Base-by-base conservation (phyloP, 2,113 vertebrate species). In the Mesembrinibis cayennensis region DNA sequence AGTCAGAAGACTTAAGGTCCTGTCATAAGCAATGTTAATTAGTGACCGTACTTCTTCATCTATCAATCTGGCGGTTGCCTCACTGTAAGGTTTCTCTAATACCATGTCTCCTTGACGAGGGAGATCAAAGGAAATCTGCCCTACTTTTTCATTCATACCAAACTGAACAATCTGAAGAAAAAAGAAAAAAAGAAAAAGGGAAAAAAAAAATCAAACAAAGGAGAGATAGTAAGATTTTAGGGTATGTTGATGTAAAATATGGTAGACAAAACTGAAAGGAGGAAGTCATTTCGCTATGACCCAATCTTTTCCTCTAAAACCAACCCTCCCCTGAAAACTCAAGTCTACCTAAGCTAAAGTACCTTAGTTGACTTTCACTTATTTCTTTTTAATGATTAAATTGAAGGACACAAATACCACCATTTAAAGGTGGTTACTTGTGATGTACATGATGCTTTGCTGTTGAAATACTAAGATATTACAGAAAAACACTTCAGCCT, bases 91-190 rank as follows among this genome's bases (percentile, higher is more conserved):
- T 66, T 99, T 99, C 98, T 99, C 99, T 55, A 99, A 96, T 30
- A 99, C 98, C 98, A 99, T 98, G 93, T 99, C 99, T 2, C 99
- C 99, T 97, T 99, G 99, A 7, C 99, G 98, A 3, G 99, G 99
- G 9, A 99, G 98, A 87, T 99, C 99, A 56, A 99, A 99, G 82
- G 99, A 99, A 63, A 99, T 99, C 97, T 99, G 99, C 7, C 99
- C 99, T 42, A 99, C 99, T 97, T 99, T 99, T 11, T 98, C 98
- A 66, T 99, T 99, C 99, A 99, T 99, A 61, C 99, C 99, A 52
- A 99, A 99, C 97, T 99, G 99, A 70, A 99, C 99, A 30, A 99
- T 99, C 99, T 99, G 98, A 38, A 83, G 14, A 2, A 42, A 34
- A 44, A n/a, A 21, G 3, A 1, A 5, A 32, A 18, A 26, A 22